phyloP scores from a whole-genome alignment of 2,797 vertebrate species.

The Cirrhinus molitorella region DNA sequence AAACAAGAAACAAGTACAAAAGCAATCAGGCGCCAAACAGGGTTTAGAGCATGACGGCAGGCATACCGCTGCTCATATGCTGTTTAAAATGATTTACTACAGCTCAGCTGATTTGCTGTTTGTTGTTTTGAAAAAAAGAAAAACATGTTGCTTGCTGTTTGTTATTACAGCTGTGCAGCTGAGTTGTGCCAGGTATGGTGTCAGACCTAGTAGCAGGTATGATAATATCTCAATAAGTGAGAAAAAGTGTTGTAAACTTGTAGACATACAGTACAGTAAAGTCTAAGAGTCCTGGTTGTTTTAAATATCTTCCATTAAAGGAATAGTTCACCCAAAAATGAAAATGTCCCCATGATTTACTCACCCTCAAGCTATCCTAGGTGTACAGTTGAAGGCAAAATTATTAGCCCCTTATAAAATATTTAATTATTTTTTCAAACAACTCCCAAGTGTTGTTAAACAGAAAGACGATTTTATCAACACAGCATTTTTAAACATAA shows the following conservation, averaged over 20 bases:
- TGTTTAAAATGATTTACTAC: constrained; percentile 57
- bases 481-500: too few relatives aligned
- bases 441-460: too few relatives aligned
- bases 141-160: constrained; percentile 18
- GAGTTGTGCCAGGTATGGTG: background rate
- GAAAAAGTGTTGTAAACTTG: background rate
- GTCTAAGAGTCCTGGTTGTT: too few relatives aligned
- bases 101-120: constrained; percentile 46
- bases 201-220: constrained; percentile 3
- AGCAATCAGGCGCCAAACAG: constrained; percentile 54
- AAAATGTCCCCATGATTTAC: too few relatives aligned
- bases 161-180: constrained; percentile 34
- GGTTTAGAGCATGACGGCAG: constrained; percentile 58
- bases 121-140: background rate
- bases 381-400: too few relatives aligned
- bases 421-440: too few relatives aligned
- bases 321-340: too few relatives aligned
- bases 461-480: too few relatives aligned
- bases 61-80: constrained; percentile 38
- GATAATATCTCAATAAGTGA: constrained; percentile 10
- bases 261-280: background rate
- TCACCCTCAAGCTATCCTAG: too few relatives aligned
- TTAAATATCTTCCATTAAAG: too few relatives aligned
- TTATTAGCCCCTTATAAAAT: too few relatives aligned
- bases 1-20: constrained; percentile 45